phyloP scores from a whole-genome alignment of 2,888 invertebrate species.

The Cephus sareptanus region DNA sequence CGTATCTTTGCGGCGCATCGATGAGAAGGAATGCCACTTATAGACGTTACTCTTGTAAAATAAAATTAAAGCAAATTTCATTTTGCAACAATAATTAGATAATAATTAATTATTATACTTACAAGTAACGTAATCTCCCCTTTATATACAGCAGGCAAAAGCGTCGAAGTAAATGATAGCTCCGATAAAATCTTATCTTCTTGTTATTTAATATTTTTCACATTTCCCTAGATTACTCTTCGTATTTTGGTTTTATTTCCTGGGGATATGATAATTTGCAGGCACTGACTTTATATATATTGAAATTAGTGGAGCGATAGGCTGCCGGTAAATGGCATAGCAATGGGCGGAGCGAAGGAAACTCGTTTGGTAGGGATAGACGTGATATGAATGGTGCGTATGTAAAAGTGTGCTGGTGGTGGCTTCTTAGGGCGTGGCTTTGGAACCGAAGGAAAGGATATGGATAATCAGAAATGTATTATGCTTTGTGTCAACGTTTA shows the following conservation, averaged over 20 bases:
- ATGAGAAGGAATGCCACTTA: background rate
- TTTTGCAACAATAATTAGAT: background rate
- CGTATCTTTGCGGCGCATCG: background rate
- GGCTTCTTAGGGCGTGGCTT: background rate
- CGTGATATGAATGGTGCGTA: background rate
- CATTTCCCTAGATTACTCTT: slow-evolving; percentile 1
- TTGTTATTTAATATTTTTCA: background rate
- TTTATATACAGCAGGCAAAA: slow-evolving; percentile 1
- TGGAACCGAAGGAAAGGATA: background rate
- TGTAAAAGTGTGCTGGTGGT: background rate
- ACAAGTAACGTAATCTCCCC: background rate
- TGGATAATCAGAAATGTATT: background rate
- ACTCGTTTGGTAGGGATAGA: background rate
- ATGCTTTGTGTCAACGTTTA: background rate
- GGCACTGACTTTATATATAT: background rate
- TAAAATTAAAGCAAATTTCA: background rate
- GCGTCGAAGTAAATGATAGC: background rate
- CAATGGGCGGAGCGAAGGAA: background rate
- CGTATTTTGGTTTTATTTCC: background rate
- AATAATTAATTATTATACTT: background rate
- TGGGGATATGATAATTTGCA: background rate
- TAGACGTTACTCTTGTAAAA: no score
- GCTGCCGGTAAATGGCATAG: background rate
- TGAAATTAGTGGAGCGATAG: background rate
- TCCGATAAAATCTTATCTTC: background rate